A percentile compares a stretch with the other conserved stretches of the same genome.
Evolutionary conservation across 2,113 vertebrate genomes (phyloP).

Genomic region (Orientallactaga bullata): DNA sequence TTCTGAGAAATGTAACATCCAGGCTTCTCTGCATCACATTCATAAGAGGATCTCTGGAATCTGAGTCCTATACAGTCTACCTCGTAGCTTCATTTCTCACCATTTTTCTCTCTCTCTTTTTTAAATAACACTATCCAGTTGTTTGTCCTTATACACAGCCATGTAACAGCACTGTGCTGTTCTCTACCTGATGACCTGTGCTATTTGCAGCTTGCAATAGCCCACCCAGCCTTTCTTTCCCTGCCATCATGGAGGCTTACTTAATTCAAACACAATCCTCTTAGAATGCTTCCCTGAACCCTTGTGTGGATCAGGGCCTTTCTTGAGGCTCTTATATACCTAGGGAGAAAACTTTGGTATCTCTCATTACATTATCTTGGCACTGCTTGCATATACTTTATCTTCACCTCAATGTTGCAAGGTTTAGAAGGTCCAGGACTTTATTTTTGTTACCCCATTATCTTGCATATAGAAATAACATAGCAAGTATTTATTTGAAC

Average conservation of each 20-base stretch:
- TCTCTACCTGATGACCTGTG: not conserved
- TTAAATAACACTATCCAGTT: not conserved
- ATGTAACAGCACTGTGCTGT: not conserved
- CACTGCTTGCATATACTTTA: not conserved
- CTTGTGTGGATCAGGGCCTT: not conserved
- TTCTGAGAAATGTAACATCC: not conserved
- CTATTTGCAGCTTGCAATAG: not conserved
- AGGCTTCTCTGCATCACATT: not conserved
- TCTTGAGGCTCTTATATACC: not conserved
- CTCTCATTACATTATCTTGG: not conserved
- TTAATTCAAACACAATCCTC: not conserved
- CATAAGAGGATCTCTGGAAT: not conserved
- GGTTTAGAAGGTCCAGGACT: not conserved
- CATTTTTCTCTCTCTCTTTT: not conserved
- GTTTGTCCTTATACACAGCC: not conserved
- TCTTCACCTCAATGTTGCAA: not conserved
- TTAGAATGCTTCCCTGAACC: not conserved
- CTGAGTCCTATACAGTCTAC: not conserved
- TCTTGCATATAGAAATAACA: not conserved
- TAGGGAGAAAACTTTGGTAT: not conserved
- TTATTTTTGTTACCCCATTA: not conserved
- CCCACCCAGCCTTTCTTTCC: not conserved
- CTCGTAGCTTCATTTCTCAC: not conserved
- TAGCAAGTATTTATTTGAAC: slow-evolving; percentile 38
- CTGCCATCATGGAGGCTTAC: not conserved